These are phyloP conservation scores for Conus betulinus DNA, from an alignment of 1,140 invertebrate genomes.

Conservation along the genomic window DNA sequence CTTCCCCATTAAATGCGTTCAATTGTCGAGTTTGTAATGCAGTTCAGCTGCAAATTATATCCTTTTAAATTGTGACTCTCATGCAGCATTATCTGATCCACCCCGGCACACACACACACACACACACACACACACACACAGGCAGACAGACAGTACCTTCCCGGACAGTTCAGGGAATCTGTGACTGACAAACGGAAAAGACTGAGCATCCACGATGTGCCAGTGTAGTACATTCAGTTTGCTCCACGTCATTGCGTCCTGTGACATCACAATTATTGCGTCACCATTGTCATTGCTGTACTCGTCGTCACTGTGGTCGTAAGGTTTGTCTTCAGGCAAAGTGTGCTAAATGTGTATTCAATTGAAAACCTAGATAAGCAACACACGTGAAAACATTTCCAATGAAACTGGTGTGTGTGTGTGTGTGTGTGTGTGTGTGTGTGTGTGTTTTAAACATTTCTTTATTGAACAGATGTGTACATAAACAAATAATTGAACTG, in stretches of 20 bases:
- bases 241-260: conserved; percentile 71
- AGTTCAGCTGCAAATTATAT: no score
- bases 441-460: no score
- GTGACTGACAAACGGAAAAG: conserved; percentile 80
- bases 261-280: not conserved
- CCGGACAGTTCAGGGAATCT: conserved; percentile 77
- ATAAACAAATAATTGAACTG: no score
- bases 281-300: no score
- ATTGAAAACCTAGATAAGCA: not conserved
- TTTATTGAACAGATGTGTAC: no score
- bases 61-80: no score
- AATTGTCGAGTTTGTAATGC: no score
- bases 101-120: conserved; percentile 13
- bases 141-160: conserved; percentile 78
- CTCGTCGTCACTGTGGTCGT: no score
- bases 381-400: no score
- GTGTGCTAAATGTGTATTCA: not conserved
- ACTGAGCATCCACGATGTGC: conserved; percentile 81
- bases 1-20: no score
- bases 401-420: no score
- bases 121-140: conserved; percentile 63
- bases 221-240: conserved; percentile 80
- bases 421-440: no score
- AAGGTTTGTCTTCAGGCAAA: not conserved
- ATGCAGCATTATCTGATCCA: not conserved